phyloP scores from a whole-genome alignment of 2,113 vertebrate genomes.

The Tragelaphus strepsiceros region DNA sequence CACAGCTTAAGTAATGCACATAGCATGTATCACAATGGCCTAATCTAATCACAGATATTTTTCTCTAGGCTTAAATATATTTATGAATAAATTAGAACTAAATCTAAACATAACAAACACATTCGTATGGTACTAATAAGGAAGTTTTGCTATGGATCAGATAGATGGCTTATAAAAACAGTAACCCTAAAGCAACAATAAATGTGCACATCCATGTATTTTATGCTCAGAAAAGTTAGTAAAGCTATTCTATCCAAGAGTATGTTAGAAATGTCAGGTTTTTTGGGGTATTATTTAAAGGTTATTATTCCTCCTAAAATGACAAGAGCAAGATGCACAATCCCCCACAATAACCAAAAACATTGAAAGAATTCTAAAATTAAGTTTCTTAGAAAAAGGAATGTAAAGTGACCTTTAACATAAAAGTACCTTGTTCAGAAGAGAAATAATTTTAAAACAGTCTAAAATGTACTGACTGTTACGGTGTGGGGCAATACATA shows the following conservation, averaged over 20 bases:
- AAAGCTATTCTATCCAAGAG: neutral
- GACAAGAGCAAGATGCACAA: neutral
- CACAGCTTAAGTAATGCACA: neutral
- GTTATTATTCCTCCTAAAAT: neutral
- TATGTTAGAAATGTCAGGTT: neutral
- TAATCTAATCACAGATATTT: neutral
- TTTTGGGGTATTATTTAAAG: neutral
- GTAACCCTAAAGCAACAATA: neutral
- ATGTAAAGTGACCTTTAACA: neutral
- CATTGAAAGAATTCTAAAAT: neutral
- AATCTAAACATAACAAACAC: neutral
- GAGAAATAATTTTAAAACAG: neutral
- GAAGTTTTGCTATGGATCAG: neutral
- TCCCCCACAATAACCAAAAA: neutral
- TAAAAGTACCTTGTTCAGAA: neutral
- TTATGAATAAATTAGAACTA: neutral
- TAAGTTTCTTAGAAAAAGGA: neutral
- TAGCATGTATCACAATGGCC: neutral
- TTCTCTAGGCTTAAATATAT: neutral
- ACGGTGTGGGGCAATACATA: neutral
- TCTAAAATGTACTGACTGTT: neutral
- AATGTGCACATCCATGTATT: neutral
- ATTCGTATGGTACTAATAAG: neutral
- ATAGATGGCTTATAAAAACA: neutral
- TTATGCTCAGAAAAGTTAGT: slow-evolving; percentile 3